Evolutionary conservation across 35 echinoderm and acorn worm species (phyloP), one percentile per base, ranked within the genome.

Genomic region (Stichopus chloronotus): DNA sequence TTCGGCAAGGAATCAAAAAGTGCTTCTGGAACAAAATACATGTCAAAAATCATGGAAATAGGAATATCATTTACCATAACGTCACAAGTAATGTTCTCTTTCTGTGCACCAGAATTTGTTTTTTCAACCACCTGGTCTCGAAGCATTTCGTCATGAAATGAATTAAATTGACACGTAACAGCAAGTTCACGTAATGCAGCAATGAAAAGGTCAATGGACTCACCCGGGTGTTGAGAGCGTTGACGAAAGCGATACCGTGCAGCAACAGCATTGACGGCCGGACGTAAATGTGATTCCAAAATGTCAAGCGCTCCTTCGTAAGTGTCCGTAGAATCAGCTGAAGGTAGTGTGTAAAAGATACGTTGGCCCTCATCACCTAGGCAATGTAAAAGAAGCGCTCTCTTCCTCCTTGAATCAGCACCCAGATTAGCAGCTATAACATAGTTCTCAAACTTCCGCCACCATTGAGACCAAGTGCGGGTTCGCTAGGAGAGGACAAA

Each of bases 91-190:
- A n/a, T n/a, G n/a, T n/a, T n/a, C n/a, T n/a, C n/a, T n/a, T n/a
- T n/a, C n/a, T n/a, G n/a, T n/a, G n/a, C n/a, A n/a, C n/a, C n/a
- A 25, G 21, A 43, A 84, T 84, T 23, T 6, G 81, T 84, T 55
- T 84, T 84, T 84, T 84, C 81, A 25, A 84, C 53, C 17, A 84
- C 25, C 17, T 87, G 84, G 23, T 90, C 87, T 90, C 87, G 57
- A 90, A 63, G n/a, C n/a, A n/a, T n/a, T n/a, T n/a, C n/a, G n/a
- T n/a, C n/a, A n/a, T n/a, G n/a, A n/a, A n/a, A n/a, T 5, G 30
- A 30, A 6, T 53, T 53, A 52, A 71, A 90, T 52, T 90, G 24
- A 90, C 84, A 3, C 55, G 52, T n/a, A n/a, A n/a, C n/a, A n/a
- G n/a, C n/a, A n/a, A n/a, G n/a, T n/a, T n/a, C n/a, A n/a, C n/a